Percentiles rank a stretch among this genome's conserved stretches.
phyloP scores from a whole-genome alignment of 2,797 vertebrate species.

The Tenualosa thibaudeaui region DNA sequence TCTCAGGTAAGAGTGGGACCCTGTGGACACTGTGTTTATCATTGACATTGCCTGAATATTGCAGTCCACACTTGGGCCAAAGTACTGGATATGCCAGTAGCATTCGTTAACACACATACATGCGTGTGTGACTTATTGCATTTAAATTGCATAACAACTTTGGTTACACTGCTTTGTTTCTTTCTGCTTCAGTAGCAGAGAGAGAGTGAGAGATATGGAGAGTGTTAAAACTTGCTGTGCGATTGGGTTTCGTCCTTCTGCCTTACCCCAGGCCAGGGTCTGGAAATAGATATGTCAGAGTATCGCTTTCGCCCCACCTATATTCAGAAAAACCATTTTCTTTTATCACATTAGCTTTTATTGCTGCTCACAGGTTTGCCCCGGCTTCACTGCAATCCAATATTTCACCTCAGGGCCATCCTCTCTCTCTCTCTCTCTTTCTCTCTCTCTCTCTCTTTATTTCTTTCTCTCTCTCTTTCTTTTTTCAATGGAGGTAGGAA shows the following conservation, averaged over 20 bases:
- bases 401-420: conserved; percentile 70
- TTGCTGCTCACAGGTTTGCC: conserved; percentile 74
- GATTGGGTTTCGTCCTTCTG: conserved; percentile 65
- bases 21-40: background rate
- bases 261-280: conserved; percentile 71
- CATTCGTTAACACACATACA: background rate
- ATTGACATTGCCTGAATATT: background rate
- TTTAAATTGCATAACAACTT: conserved; percentile 7
- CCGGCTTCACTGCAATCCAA: conserved; percentile 68
- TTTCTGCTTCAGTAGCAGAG: conserved; percentile 59
- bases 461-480: background rate
- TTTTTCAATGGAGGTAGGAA: conserved; percentile 55
- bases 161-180: conserved; percentile 53
- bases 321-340: conserved; percentile 74
- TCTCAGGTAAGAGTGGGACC: background rate
- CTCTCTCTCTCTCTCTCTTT: conserved; percentile 59
- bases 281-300: conserved; percentile 70
- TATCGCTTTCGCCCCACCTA: conserved; percentile 72
- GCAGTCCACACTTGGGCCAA: background rate
- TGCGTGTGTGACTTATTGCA: background rate
- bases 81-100: background rate
- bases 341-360: conserved; percentile 79
- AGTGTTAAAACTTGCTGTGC: conserved; percentile 53
- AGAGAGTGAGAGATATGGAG: background rate
- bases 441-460: background rate